A percentile compares a stretch with the other conserved stretches of the same genome.
phyloP scores from a whole-genome alignment of 2,797 vertebrate genomes.

The Acrocephalus scirpaceus region DNA sequence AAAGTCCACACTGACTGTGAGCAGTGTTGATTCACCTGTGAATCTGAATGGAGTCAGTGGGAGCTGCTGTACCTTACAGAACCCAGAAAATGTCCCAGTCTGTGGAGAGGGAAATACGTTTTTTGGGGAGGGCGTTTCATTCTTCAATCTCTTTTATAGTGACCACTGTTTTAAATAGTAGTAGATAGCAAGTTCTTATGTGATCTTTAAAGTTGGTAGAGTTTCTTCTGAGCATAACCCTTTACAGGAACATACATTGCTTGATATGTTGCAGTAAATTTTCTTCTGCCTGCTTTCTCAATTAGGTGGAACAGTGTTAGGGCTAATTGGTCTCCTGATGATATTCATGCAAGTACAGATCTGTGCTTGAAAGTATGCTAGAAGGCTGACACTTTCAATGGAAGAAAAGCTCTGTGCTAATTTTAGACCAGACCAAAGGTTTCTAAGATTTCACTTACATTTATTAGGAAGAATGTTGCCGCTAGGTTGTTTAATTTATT shows the following conservation, averaged over 20 bases:
- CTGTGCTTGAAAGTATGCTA: slow-evolving; percentile 78
- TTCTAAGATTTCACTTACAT: slow-evolving; percentile 44
- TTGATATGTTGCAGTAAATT: neutral
- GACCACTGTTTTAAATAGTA: neutral
- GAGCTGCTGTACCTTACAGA: neutral
- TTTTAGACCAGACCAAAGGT: slow-evolving; percentile 80
- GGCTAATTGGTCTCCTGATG: slow-evolving; percentile 40
- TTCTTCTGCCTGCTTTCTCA: neutral
- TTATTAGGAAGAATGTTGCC: slow-evolving; percentile 54
- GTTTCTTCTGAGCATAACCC: neutral
- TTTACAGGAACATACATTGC: neutral
- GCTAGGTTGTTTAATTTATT: slow-evolving; percentile 25
- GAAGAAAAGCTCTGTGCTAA: slow-evolving; percentile 82
- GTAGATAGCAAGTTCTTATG: neutral
- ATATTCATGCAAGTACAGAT: slow-evolving; percentile 70
- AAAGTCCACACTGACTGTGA: neutral
- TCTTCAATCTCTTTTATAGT: neutral
- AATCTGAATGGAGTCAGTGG: neutral
- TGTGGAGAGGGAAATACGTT: neutral
- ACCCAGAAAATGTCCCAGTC: neutral
- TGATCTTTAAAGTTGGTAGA: neutral
- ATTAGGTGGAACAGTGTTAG: neutral
- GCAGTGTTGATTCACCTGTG: neutral
- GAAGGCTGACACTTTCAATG: slow-evolving; percentile 76
- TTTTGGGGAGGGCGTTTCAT: neutral